phyloP scores from a whole-genome alignment of 2,797 vertebrate genomes.

The Coracias cyanogaster region DNA sequence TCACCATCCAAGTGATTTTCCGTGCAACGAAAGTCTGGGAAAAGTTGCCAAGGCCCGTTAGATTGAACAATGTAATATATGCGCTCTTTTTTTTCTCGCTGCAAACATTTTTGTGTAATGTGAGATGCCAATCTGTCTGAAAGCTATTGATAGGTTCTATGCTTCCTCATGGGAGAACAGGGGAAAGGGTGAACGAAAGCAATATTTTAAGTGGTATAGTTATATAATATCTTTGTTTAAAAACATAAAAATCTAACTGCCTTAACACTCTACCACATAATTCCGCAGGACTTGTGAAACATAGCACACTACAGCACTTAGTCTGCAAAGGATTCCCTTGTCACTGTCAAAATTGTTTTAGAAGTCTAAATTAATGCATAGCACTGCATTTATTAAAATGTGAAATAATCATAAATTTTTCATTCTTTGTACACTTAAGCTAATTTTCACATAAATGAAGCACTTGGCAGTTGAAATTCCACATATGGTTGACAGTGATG shows the following conservation, averaged over 20 bases:
- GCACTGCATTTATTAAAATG: constrained; percentile 89
- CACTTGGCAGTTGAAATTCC: constrained; percentile 87
- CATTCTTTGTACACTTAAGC: constrained; percentile 91
- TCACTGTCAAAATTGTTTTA: constrained; percentile 82
- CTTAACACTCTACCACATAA: constrained; percentile 17
- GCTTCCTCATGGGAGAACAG: neutral
- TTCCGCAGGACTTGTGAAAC: constrained; percentile 51
- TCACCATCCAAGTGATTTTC: constrained; percentile 41
- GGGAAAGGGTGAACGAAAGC: neutral
- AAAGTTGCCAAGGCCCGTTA: neutral
- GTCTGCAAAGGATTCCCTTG: constrained; percentile 75
- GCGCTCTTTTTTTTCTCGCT: neutral
- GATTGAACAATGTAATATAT: neutral
- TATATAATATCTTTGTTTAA: constrained; percentile 67
- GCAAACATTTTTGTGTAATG: neutral
- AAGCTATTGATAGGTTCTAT: neutral
- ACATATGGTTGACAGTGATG: constrained; percentile 86
- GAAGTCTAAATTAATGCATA: constrained; percentile 91
- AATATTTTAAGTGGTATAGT: constrained; percentile 50
- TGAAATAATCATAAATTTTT: constrained; percentile 94
- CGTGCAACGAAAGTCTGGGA: constrained; percentile 18
- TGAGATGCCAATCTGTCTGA: neutral
- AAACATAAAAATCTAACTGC: constrained; percentile 60
- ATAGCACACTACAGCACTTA: constrained; percentile 27
- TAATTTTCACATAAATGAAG: constrained; percentile 92